These are phyloP conservation scores for Hypothenemus hampei DNA, from an alignment of 1,140 invertebrate species.

Conservation along the genomic window DNA sequence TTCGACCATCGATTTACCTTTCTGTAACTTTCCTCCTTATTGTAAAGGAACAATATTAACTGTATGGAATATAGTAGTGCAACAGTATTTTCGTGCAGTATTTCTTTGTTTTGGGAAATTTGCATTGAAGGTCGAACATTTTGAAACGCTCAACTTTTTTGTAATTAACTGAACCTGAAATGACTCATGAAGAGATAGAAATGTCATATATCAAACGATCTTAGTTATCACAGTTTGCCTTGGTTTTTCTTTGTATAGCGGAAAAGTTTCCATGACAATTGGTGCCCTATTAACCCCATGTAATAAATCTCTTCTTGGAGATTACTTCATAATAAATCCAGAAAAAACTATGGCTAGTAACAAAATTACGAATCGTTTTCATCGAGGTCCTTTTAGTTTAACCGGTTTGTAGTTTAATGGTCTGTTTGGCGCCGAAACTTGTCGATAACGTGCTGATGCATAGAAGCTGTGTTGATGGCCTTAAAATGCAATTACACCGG, in stretches of 20 bases:
- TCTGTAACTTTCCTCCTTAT: too few species aligned
- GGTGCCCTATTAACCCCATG: too few species aligned
- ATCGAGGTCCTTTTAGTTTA: neutral
- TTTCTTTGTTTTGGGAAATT: too few species aligned
- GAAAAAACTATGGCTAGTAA: neutral
- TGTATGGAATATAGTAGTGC: too few species aligned
- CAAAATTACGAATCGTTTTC: neutral
- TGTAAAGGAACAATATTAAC: too few species aligned
- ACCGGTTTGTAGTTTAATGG: neutral
- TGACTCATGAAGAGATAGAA: too few species aligned
- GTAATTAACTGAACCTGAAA: too few species aligned
- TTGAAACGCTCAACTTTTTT: too few species aligned
- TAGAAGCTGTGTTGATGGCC: neutral
- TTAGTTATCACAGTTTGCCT: neutral
- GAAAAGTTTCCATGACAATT: neutral
- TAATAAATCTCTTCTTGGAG: neutral
- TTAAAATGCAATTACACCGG: neutral
- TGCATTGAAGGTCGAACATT: too few species aligned
- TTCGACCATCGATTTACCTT: too few species aligned
- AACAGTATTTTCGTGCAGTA: too few species aligned
- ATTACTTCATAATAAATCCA: neutral
- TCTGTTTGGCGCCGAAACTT: neutral
- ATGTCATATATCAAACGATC: too few species aligned
- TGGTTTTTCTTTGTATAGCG: neutral
- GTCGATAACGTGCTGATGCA: neutral